phyloP scores from a whole-genome alignment of 2,888 invertebrate species.

The Nasonia oneida region DNA sequence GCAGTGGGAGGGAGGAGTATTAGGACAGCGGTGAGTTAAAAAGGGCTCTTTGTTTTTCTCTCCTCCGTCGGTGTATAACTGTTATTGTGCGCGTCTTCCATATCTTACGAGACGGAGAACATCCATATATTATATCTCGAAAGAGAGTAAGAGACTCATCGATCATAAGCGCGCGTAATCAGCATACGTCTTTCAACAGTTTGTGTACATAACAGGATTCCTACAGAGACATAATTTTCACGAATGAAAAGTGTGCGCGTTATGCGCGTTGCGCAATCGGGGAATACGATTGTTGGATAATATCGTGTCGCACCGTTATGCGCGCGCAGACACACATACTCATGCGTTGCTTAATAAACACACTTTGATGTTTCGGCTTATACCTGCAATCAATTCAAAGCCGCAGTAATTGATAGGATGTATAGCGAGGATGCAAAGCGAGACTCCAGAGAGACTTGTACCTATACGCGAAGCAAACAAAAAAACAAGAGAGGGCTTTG shows the following conservation, averaged over 20 bases:
- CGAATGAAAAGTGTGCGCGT: not conserved
- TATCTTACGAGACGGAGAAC: not conserved
- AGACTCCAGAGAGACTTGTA: not conserved
- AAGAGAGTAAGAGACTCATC: constrained; percentile 19
- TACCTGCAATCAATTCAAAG: not conserved
- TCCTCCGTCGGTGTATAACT: constrained; percentile 1
- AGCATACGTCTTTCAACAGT: constrained; percentile 1
- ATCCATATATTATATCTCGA: constrained; percentile 13
- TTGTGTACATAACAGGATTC: constrained; percentile 27
- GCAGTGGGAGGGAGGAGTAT: not conserved
- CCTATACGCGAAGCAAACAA: not conserved
- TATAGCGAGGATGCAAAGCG: not conserved
- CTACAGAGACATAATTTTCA: constrained; percentile 9
- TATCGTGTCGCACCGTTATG: not conserved
- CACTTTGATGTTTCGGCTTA: not conserved
- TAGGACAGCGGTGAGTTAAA: constrained; percentile 4
- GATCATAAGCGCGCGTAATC: constrained; percentile 28
- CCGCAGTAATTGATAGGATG: not conserved
- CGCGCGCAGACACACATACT: not conserved
- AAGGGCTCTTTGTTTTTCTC: constrained; percentile 15
- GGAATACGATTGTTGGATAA: not conserved
- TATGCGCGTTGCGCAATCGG: not conserved
- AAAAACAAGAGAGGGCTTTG: not conserved
- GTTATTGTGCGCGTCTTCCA: not conserved
- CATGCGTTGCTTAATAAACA: not conserved